A percentile compares a stretch with the other conserved stretches of the same genome.
Evolutionary conservation across 2,888 invertebrate species (phyloP).

Genomic region (Phaonia tiefii): DNA sequence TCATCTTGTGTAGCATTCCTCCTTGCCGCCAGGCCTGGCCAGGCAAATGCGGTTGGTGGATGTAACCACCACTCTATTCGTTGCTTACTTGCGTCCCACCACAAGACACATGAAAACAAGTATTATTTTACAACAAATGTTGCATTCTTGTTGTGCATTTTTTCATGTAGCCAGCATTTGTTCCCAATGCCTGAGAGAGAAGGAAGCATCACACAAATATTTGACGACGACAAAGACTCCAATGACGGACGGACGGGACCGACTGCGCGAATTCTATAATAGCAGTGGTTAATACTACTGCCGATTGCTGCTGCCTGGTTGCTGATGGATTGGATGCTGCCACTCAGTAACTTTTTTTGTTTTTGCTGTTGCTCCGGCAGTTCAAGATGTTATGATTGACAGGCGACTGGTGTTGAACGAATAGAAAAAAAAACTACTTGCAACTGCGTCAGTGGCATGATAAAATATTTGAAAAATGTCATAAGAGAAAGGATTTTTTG

Average conservation of each 20-base stretch:
- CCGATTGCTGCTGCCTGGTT: too few relatives aligned
- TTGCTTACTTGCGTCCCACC: too few relatives aligned
- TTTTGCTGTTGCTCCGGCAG: too few relatives aligned
- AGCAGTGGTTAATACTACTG: neutral
- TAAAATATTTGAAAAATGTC: slow-evolving; percentile 64
- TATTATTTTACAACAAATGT: slow-evolving; percentile 38
- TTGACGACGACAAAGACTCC: too few relatives aligned
- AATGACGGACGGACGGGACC: slow-evolving; percentile 10
- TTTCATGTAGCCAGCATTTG: neutral
- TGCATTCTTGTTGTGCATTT: slow-evolving; percentile 19
- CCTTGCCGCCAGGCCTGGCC: neutral
- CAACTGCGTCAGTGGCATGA: too few relatives aligned
- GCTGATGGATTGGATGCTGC: too few relatives aligned
- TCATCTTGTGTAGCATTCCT: slow-evolving; percentile 38
- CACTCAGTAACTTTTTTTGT: neutral
- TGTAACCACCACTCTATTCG: too few relatives aligned
- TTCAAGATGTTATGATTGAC: slow-evolving; percentile 51
- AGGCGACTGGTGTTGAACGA: slow-evolving; percentile 45
- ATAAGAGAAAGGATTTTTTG: slow-evolving; percentile 65
- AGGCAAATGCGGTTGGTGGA: neutral
- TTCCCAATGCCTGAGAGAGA: too few relatives aligned
- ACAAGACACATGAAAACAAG: slow-evolving; percentile 33
- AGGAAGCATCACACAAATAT: too few relatives aligned
- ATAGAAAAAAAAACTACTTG: too few relatives aligned
- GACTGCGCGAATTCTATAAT: neutral